Evolutionary conservation across 2,797 vertebrate species (phyloP).

Genomic region (Cynopterus sphinx): DNA sequence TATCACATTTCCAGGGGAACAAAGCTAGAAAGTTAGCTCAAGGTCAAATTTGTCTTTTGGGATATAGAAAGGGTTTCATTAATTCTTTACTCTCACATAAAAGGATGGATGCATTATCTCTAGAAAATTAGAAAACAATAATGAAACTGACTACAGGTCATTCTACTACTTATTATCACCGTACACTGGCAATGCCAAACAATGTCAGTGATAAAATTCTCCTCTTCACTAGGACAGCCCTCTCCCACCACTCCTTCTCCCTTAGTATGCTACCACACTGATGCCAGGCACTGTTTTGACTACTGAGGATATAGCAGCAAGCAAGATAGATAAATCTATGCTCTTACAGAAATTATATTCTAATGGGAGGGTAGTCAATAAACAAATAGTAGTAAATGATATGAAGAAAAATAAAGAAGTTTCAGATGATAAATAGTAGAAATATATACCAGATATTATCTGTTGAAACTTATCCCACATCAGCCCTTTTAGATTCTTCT

Average conservation of each 20-base stretch:
- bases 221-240: neutral
- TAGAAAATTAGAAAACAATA: conserved; percentile 48
- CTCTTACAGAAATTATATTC: neutral
- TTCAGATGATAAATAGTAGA: neutral
- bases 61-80: neutral
- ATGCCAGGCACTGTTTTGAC: neutral
- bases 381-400: neutral
- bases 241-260: neutral
- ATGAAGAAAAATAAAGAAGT: neutral
- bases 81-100: neutral
- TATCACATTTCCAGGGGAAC: conserved; percentile 39
- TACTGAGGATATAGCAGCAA: neutral
- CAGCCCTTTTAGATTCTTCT: neutral
- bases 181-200: neutral
- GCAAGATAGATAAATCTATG: neutral
- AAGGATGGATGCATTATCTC: neutral
- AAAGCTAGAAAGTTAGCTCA: conserved; percentile 18
- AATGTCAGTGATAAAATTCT: neutral
- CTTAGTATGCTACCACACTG: neutral
- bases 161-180: conserved; percentile 26
- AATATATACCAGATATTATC: neutral
- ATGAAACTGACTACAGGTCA: neutral
- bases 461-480: neutral
- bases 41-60: neutral
- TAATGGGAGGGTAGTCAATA: neutral